These are phyloP conservation scores for Meles meles DNA, from an alignment of 2,113 vertebrate genomes.

Conservation along the genomic window DNA sequence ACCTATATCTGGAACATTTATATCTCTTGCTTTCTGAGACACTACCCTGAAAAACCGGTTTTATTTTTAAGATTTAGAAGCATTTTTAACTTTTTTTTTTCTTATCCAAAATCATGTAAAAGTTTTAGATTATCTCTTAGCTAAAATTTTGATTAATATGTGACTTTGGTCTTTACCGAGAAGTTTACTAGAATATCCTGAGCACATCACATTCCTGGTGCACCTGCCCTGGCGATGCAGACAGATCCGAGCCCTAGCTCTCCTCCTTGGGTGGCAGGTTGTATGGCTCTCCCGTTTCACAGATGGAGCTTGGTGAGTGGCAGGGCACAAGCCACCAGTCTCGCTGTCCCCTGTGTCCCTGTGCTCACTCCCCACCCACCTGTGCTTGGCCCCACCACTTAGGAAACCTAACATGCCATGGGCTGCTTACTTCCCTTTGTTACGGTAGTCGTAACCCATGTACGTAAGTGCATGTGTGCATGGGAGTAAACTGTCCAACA, in stretches of 20 bases:
- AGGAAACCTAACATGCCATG: neutral
- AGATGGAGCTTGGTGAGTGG: neutral
- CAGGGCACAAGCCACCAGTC: neutral
- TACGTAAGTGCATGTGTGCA: neutral
- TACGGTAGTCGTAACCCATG: neutral
- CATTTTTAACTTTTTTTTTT: neutral
- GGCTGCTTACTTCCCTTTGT: neutral
- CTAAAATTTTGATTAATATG: neutral
- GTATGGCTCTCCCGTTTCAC: rapidly evolving
- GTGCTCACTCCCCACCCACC: neutral
- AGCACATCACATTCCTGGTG: neutral
- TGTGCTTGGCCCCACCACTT: neutral
- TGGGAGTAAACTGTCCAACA: too few relatives aligned
- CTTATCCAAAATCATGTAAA: conserved; percentile 6
- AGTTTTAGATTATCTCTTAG: neutral
- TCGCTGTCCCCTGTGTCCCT: neutral
- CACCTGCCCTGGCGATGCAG: neutral
- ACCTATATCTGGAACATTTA: neutral
- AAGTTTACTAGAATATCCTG: neutral
- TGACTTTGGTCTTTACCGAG: neutral
- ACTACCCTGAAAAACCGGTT: neutral
- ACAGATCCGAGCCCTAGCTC: neutral
- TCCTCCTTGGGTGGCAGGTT: neutral
- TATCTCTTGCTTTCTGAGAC: conserved; percentile 26
- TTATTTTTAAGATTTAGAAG: conserved; percentile 38